A percentile compares a stretch with the other conserved stretches of the same genome.
These are phyloP conservation scores for Cheirogaleus medius DNA, from an alignment of 2,113 vertebrate species.

Conservation along the genomic window DNA sequence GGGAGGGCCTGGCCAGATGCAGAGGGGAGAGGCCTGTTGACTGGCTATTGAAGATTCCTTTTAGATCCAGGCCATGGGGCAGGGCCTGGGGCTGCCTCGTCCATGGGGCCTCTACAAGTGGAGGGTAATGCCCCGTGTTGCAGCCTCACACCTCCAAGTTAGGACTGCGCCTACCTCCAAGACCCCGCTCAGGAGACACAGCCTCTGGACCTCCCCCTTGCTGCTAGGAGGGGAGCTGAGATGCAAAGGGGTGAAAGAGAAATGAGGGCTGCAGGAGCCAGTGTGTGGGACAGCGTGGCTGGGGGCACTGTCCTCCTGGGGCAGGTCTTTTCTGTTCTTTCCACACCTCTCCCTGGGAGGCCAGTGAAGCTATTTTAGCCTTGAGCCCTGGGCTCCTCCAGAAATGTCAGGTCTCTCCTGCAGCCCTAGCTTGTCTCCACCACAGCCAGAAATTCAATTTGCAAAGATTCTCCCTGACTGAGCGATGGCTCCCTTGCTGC, in stretches of 20 bases:
- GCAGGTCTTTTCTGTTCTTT: not conserved
- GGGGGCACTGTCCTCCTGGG: not conserved
- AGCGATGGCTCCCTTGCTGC: not conserved
- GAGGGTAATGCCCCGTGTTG: not conserved
- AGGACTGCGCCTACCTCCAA: not conserved
- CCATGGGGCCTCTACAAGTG: not conserved
- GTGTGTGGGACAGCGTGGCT: too few species aligned
- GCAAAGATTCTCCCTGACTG: constrained; percentile 50
- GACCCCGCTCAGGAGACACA: not conserved
- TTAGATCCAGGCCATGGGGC: not conserved
- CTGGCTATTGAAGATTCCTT: not conserved
- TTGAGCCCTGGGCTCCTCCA: not conserved
- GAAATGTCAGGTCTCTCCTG: not conserved
- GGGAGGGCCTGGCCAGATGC: not conserved
- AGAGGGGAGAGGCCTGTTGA: not conserved
- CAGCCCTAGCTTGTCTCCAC: constrained; percentile 11
- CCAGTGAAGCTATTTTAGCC: not conserved
- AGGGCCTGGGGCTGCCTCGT: not conserved
- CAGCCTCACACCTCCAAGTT: not conserved
- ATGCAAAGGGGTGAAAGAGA: not conserved
- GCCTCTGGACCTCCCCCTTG: not conserved
- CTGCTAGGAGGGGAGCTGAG: not conserved
- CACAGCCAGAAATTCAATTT: constrained; percentile 50
- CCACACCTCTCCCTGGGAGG: not conserved
- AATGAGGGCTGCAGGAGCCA: not conserved